These are phyloP conservation scores for Tetramorium simillimum DNA, from an alignment of 1,140 invertebrate species.

Conservation along the genomic window DNA sequence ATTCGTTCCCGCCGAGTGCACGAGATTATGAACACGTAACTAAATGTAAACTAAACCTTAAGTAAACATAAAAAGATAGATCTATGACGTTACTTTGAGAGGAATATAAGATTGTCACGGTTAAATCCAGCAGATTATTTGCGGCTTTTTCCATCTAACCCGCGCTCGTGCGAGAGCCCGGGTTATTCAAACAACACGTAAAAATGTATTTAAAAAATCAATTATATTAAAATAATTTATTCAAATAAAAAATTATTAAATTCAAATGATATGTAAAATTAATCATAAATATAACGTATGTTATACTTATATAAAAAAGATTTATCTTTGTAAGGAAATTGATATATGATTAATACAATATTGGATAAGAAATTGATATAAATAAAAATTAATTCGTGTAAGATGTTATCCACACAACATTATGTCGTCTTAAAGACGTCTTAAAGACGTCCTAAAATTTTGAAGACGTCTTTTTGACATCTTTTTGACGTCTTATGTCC, in stretches of 20 bases:
- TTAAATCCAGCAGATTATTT: background rate
- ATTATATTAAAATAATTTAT: background rate
- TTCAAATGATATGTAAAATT: background rate
- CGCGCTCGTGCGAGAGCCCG: background rate
- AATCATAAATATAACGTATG: background rate
- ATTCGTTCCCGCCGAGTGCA: constrained; percentile 48
- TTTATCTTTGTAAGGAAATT: background rate
- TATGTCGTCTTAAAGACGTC: no score
- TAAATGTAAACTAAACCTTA: constrained; percentile 52
- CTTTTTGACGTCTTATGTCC: no score
- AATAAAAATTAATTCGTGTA: background rate
- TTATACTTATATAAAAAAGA: background rate
- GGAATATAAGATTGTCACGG: background rate
- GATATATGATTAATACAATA: background rate
- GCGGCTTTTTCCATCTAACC: background rate
- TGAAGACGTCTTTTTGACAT: no score
- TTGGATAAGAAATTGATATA: background rate
- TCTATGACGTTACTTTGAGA: background rate
- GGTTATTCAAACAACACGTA: background rate
- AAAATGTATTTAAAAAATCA: background rate
- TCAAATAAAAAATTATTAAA: background rate
- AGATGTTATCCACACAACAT: no score
- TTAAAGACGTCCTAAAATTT: no score
- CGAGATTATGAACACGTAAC: constrained; percentile 45
- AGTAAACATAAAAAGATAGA: constrained; percentile 39